A percentile compares a stretch with the other conserved stretches of the same genome.
Evolutionary conservation across 2,113 vertebrate genomes (phyloP).

Genomic region (Grammomys surdaster): DNA sequence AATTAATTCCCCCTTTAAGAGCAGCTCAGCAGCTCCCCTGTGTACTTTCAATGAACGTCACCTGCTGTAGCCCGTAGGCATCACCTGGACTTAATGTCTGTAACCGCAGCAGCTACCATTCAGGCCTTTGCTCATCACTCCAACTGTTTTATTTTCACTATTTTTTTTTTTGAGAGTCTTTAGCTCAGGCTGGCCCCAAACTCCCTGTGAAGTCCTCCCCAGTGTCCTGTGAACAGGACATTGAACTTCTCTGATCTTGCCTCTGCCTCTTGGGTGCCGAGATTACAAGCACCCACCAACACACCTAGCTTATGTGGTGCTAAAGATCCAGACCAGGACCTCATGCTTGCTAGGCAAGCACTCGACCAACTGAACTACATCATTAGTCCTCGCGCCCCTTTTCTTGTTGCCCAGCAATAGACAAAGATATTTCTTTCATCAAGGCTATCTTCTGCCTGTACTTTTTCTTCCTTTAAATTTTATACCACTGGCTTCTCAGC

Average conservation of each 20-base stretch:
- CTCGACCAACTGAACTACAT: neutral
- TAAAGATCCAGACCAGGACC: neutral
- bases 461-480: conserved; percentile 35
- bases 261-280: neutral
- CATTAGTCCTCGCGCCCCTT: neutral
- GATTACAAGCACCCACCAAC: neutral
- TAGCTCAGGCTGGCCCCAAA: neutral
- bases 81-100: neutral
- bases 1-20: conserved; percentile 34
- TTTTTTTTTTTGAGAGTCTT: neutral
- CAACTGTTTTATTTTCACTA: neutral
- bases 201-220: neutral
- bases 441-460: neutral
- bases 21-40: neutral
- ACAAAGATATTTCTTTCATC: neutral
- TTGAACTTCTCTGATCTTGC: neutral
- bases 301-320: neutral
- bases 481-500: conserved; percentile 1
- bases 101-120: neutral
- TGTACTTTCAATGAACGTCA: conserved; percentile 39
- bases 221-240: neutral
- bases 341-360: neutral
- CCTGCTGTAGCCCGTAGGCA: neutral
- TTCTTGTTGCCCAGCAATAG: conserved; percentile 32
- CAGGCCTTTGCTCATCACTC: conserved; percentile 7